A percentile compares a stretch with the other conserved stretches of the same genome.
Evolutionary conservation across 2,888 invertebrate genomes (phyloP).

Genomic region (Diloba caeruleocephala): DNA sequence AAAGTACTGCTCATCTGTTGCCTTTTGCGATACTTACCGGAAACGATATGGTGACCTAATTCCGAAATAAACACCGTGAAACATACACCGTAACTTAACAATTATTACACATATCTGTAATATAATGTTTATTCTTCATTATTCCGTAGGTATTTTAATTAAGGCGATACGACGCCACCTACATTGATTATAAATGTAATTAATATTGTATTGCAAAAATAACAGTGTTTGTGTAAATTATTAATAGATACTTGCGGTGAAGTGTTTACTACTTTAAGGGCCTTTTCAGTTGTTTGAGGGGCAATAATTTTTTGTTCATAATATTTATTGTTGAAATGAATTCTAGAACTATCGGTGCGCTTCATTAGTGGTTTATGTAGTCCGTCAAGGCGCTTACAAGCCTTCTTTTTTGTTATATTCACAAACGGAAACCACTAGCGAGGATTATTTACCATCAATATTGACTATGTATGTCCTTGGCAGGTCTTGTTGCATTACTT

Average conservation of each 20-base stretch:
- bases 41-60: conserved; percentile 21
- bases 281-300: conserved; percentile 1
- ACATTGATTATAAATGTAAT: conserved; percentile 22
- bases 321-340: neutral
- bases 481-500: too few species aligned
- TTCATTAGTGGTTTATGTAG: neutral
- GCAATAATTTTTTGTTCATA: conserved; percentile 20
- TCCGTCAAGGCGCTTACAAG: too few species aligned
- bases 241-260: conserved; percentile 2
- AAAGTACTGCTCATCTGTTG: too few species aligned
- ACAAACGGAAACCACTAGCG: too few species aligned
- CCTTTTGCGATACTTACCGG: too few species aligned
- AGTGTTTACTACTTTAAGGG: neutral
- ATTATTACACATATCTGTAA: conserved; percentile 4
- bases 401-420: too few species aligned
- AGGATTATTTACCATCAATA: too few species aligned
- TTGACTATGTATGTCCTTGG: too few species aligned
- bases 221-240: conserved; percentile 16
- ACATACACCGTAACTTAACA: conserved; percentile 14
- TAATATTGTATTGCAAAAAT: conserved; percentile 20
- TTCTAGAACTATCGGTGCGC: conserved; percentile 9
- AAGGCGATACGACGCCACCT: conserved; percentile 18
- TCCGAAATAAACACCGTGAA: conserved; percentile 6
- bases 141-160: conserved; percentile 11
- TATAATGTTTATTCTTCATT: conserved; percentile 22